phyloP scores from a whole-genome alignment of 2,888 invertebrate species.

The Scrobipalpa atriplicella region DNA sequence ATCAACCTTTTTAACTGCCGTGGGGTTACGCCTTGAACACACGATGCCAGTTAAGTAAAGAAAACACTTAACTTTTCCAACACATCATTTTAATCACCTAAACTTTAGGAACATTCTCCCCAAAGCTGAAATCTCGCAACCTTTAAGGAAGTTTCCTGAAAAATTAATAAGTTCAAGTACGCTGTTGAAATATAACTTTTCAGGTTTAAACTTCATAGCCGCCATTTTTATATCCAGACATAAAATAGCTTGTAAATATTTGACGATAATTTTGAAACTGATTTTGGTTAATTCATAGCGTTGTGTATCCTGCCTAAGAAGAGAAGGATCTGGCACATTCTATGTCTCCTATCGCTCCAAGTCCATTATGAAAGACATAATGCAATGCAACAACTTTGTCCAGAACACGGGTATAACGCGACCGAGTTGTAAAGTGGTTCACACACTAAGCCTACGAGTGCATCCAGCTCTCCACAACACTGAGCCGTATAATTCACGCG shows the following conservation, averaged over 20 bases:
- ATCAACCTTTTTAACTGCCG: no score
- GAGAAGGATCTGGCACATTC: no score
- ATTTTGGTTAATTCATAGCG: no score
- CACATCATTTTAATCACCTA: constrained; percentile 3
- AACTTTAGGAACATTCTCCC: background rate
- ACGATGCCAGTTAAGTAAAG: background rate
- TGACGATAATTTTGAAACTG: background rate
- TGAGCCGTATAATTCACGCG: background rate
- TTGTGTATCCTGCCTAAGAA: no score
- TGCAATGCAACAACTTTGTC: background rate
- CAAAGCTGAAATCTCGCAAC: background rate
- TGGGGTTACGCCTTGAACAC: no score
- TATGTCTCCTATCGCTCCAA: no score
- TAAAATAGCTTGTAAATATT: background rate
- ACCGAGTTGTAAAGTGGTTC: background rate
- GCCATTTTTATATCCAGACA: constrained; percentile 3
- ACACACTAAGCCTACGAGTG: background rate
- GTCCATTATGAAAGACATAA: no score
- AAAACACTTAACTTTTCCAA: constrained; percentile 2
- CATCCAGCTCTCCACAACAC: constrained; percentile 2
- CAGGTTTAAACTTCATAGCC: constrained; percentile 3
- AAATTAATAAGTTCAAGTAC: constrained; percentile 6
- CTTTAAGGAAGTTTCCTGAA: background rate
- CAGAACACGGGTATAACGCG: background rate
- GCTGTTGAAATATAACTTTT: background rate